These are phyloP conservation scores for Ariopsis seemanni DNA, from an alignment of 2,113 vertebrate genomes.

Conservation along the genomic window DNA sequence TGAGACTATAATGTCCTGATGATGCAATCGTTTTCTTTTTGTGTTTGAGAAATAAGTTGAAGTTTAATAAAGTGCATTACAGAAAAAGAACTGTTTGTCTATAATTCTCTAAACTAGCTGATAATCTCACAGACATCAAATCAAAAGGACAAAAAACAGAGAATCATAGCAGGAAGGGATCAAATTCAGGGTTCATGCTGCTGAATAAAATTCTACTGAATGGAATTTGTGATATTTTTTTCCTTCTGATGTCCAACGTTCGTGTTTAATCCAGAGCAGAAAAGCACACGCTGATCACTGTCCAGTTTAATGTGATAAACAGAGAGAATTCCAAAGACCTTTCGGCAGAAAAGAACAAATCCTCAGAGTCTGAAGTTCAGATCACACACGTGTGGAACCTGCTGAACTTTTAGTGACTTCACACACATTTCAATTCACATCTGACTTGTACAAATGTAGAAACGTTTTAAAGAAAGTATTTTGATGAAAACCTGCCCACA, in stretches of 20 bases:
- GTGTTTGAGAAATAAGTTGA: neutral
- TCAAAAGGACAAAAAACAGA: neutral
- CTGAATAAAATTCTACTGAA: neutral
- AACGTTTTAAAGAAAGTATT: too few species aligned
- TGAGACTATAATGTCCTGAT: neutral
- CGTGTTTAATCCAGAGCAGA: neutral
- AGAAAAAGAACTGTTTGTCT: neutral
- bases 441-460: too few species aligned
- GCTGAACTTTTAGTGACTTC: neutral
- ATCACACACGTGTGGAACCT: neutral
- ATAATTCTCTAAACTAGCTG: neutral
- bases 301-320: neutral
- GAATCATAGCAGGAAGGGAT: neutral
- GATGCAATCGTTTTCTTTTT: neutral
- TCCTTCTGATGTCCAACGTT: neutral
- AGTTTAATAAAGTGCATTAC: slow-evolving; percentile 6
- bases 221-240: neutral
- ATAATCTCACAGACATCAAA: neutral
- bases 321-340: neutral
- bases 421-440: neutral
- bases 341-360: too few species aligned
- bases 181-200: neutral
- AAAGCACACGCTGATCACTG: neutral
- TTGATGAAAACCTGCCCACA: neutral
- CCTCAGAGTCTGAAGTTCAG: too few species aligned